Evolutionary conservation across 2,797 vertebrate genomes (phyloP), one percentile per base, ranked within the genome.

Genomic region (Sus cebifrons): DNA sequence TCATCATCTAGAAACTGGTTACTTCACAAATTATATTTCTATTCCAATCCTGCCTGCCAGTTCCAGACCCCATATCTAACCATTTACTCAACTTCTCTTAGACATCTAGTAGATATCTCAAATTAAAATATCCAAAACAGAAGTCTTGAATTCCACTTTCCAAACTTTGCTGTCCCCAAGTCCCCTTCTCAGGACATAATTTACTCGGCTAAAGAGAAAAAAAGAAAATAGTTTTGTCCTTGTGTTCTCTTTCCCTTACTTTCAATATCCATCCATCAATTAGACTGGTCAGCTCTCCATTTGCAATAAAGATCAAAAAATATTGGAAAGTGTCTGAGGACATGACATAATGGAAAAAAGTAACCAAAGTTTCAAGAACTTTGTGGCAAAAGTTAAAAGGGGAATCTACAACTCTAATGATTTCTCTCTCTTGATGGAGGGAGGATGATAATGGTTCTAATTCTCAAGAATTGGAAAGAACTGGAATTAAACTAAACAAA

Each of bases 241-340:
- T 93, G 29, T 60, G 8, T 65, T 94, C 44, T 49, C 40, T 54
- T 85, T 71, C 67, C 67, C 62, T 77, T 58, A 77, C 62, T 67
- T 6, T 87, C 15, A 75, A 0, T 79, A 71, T 70, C 12, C 67
- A 81, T 79, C 54, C 44, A 82, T 67, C 81, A 79, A 16, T 88
- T 94, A 56, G 27, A 56, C 25, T 58, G 9, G 56, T 60, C 21
- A 52, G 25, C 29, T 93, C 29, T 89, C 29, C 7, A n/a, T 92
- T 85, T 73, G 78, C 93, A 64, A 68, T 49, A 75, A n/a, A 88
- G 81, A 60, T 91, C 17, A 78, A 73, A 91, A 54, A 75, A 67
- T 21, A 86, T 13, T 56, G 44, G 49, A 73, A 16, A 86, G 20
- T n/a, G 20, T 79, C 77, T 6, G 15, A 74, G 17, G 44, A 94